A percentile compares a stretch with the other conserved stretches of the same genome.
phyloP scores from a whole-genome alignment of 1,140 invertebrate species.

The Camponotus floridanus region DNA sequence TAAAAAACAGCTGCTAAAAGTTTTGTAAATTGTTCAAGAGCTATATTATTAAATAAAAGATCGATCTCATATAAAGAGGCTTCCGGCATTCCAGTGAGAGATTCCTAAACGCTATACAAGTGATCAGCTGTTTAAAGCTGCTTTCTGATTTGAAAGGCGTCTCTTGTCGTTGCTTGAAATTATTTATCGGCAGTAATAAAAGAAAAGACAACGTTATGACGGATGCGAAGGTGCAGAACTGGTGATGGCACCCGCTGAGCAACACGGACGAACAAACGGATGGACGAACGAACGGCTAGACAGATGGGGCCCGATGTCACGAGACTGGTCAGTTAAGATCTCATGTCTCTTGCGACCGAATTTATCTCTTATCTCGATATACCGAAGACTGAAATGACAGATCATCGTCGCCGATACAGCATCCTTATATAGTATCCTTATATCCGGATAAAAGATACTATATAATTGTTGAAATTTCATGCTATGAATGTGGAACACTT shows the following conservation, averaged over 20 bases:
- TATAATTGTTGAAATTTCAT: neutral
- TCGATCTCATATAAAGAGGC: conserved; percentile 5
- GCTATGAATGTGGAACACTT: neutral
- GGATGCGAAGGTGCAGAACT: conserved; percentile 83
- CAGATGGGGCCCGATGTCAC: conserved; percentile 79
- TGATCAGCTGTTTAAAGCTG: conserved; percentile 47
- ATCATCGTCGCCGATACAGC: conserved; percentile 72
- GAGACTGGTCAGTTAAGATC: conserved; percentile 82
- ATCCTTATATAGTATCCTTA: conserved; percentile 48
- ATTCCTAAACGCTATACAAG: conserved; percentile 20
- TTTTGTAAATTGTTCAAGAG: neutral
- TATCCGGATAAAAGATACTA: neutral
- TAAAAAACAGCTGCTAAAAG: neutral
- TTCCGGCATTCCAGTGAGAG: conserved; percentile 16
- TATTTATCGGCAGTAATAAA: conserved; percentile 76
- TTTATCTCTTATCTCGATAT: conserved; percentile 81
- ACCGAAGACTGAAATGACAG: conserved; percentile 71
- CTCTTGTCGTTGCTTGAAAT: conserved; percentile 69
- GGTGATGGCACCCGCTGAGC: conserved; percentile 83
- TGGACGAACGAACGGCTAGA: conserved; percentile 71
- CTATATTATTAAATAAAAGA: conserved; percentile 1
- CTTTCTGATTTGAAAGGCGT: conserved; percentile 37
- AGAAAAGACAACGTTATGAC: conserved; percentile 79
- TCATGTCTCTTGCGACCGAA: conserved; percentile 77
- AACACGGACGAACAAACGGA: conserved; percentile 79